Percentiles rank a stretch among this genome's conserved stretches.
These are phyloP conservation scores for Samia ricini DNA, from an alignment of 1,140 invertebrate species.

Conservation along the genomic window DNA sequence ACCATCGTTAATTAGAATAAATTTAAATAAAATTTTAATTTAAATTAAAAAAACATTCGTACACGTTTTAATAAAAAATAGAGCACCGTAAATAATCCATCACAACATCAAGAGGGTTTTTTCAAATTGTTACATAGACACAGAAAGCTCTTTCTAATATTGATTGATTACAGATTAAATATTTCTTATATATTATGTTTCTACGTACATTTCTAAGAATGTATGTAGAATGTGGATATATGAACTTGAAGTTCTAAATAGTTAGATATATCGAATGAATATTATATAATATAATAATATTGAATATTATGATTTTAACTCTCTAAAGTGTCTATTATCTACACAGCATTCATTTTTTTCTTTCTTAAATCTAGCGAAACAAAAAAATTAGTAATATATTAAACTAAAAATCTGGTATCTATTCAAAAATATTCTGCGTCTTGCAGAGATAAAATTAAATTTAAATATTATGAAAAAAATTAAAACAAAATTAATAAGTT, in stretches of 20 bases:
- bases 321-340: slow-evolving; percentile 76
- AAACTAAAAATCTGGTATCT: background rate
- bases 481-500: background rate
- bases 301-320: slow-evolving; percentile 19
- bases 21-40: slow-evolving; percentile 14
- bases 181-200: background rate
- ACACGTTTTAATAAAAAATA: slow-evolving; percentile 36
- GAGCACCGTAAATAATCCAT: slow-evolving; percentile 38
- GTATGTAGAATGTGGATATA: slow-evolving; percentile 55
- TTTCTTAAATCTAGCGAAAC: slow-evolving; percentile 6
- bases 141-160: background rate
- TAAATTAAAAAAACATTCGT: background rate
- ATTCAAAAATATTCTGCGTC: background rate
- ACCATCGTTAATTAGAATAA: slow-evolving; percentile 10
- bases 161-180: background rate
- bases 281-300: slow-evolving; percentile 23
- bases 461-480: background rate
- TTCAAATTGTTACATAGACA: slow-evolving; percentile 1
- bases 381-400: background rate
- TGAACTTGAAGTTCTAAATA: slow-evolving; percentile 45
- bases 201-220: background rate
- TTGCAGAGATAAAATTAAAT: background rate
- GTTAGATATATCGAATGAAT: slow-evolving; percentile 16
- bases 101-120: slow-evolving; percentile 51
- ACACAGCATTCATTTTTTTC: slow-evolving; percentile 75